A percentile compares a stretch with the other conserved stretches of the same genome.
Conservation (phyloP, 2,113 vertebrate species). For the Capreolus pygargus region DNA sequence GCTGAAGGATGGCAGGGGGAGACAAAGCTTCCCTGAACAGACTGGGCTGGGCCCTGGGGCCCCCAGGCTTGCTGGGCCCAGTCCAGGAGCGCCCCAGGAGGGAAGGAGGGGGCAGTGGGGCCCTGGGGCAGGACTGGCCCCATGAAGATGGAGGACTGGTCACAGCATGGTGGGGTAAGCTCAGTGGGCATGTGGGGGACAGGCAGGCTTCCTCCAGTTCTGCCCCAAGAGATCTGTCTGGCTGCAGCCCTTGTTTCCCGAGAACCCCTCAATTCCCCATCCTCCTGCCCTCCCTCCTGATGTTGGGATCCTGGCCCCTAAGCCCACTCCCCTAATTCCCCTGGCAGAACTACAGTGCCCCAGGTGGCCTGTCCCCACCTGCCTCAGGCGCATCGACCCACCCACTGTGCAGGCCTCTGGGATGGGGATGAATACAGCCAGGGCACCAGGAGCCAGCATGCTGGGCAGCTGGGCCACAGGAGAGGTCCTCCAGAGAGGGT, state of each 20-base stretch:
- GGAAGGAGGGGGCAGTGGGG: not conserved
- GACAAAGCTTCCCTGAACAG: not conserved
- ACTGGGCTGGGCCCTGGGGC: not conserved
- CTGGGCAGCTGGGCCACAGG: not conserved
- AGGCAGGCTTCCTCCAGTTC: not conserved
- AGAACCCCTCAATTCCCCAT: too few relatives aligned
- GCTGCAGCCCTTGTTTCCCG: rapidly evolving
- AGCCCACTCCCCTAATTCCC: not conserved
- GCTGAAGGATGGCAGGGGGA: not conserved
- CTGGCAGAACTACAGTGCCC: not conserved
- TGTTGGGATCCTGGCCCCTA: rapidly evolving
- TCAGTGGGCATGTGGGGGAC: not conserved
- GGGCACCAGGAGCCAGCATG: not conserved
- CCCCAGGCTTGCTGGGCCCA: not conserved
- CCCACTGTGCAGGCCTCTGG: not conserved
- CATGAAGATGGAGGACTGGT: not conserved
- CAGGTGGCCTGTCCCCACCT: not conserved
- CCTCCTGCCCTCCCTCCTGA: rapidly evolving
- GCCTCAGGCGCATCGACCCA: rapidly evolving
- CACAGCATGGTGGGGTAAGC: not conserved
- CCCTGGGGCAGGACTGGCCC: not conserved
- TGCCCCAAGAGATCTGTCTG: too few relatives aligned
- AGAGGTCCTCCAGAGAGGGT: too few relatives aligned
- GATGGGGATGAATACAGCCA: not conserved
- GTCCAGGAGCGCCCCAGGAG: not conserved